Evolutionary conservation across 2,888 invertebrate genomes (phyloP).

Genomic region (Epiblema foenella): DNA sequence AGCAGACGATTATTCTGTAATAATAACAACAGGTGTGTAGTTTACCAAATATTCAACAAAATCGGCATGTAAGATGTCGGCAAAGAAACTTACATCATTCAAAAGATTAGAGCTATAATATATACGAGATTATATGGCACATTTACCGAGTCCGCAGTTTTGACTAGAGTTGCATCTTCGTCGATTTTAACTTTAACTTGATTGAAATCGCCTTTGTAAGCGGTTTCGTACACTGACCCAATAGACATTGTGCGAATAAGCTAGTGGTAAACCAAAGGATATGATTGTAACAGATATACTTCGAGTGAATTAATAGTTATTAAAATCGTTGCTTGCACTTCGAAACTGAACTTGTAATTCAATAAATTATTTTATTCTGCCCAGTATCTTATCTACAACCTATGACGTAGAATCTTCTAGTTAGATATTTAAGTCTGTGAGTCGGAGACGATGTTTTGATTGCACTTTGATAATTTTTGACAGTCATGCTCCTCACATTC

Average conservation of each 20-base stretch:
- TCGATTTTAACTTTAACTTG: slow-evolving; percentile 86
- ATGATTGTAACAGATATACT: not conserved
- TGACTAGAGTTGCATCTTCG: slow-evolving; percentile 72
- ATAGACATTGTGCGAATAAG: slow-evolving; percentile 66
- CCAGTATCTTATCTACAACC: too few species aligned
- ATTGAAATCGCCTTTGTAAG: slow-evolving; percentile 89
- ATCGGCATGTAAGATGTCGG: too few species aligned
- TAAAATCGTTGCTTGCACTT: not conserved
- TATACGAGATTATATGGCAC: not conserved
- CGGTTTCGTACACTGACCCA: slow-evolving; percentile 86
- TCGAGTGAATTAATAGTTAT: not conserved
- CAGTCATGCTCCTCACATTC: too few species aligned
- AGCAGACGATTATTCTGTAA: slow-evolving; percentile 89
- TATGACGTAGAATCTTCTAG: too few species aligned
- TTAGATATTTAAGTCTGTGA: too few species aligned
- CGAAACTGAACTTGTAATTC: not conserved
- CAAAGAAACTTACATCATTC: too few species aligned
- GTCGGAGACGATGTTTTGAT: too few species aligned
- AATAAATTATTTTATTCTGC: not conserved
- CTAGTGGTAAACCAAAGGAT: not conserved
- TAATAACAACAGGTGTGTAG: not conserved
- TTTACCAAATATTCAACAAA: not conserved
- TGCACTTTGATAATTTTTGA: too few species aligned
- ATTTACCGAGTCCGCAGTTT: slow-evolving; percentile 67
- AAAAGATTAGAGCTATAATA: too few species aligned